phyloP scores from a whole-genome alignment of 2,113 vertebrate genomes.

The Benthochromis sp. region DNA sequence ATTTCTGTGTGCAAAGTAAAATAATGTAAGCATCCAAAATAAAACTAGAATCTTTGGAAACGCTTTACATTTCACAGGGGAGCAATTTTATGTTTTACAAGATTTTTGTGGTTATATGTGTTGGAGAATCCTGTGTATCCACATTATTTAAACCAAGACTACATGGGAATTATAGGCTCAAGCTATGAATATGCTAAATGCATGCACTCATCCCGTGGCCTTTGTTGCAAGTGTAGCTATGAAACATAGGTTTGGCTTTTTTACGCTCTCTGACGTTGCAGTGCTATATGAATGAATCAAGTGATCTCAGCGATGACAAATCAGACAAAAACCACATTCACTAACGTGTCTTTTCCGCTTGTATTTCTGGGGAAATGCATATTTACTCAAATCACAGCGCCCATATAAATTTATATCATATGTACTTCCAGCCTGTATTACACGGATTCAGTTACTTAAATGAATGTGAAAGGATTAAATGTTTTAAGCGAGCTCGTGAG shows the following conservation, averaged over 20 bases:
- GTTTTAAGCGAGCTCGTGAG: neutral
- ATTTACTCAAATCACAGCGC: neutral
- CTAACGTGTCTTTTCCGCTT: neutral
- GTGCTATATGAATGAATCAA: conserved; percentile 27
- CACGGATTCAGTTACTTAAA: neutral
- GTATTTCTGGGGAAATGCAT: neutral
- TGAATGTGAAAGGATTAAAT: neutral
- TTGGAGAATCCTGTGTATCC: neutral
- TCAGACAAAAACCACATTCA: conserved; percentile 6
- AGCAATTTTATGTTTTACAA: neutral
- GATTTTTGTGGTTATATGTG: neutral
- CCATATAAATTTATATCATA: neutral
- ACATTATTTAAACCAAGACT: neutral
- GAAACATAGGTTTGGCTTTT: neutral
- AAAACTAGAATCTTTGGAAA: neutral
- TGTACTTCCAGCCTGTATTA: neutral
- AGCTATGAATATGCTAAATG: neutral
- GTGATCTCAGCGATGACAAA: neutral
- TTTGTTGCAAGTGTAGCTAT: neutral
- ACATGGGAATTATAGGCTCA: neutral
- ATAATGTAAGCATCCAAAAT: neutral
- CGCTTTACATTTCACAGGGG: neutral
- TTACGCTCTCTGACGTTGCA: neutral
- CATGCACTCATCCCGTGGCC: neutral
- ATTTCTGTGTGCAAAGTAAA: neutral